phyloP scores from a whole-genome alignment of 2,888 invertebrate species.

The Aphidius colemani region DNA sequence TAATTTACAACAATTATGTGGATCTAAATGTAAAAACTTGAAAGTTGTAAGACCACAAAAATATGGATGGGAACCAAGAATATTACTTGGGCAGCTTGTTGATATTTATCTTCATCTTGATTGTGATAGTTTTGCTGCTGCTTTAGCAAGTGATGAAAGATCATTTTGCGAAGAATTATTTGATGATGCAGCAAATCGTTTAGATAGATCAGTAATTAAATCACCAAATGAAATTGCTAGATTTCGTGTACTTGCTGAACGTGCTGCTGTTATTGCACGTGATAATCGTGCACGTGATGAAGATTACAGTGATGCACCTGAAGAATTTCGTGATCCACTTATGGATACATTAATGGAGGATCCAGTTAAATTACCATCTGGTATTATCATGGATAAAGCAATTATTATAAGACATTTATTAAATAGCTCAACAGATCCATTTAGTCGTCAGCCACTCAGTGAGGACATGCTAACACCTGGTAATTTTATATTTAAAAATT shows the following conservation, averaged over 20 bases:
- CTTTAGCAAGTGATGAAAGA: constrained; percentile 95
- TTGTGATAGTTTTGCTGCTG: constrained; percentile 87
- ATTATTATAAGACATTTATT: constrained; percentile 92
- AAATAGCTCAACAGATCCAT: constrained; percentile 97
- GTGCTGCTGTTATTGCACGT: constrained; percentile 76
- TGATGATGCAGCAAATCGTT: constrained; percentile 83
- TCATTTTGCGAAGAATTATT: constrained; percentile 94
- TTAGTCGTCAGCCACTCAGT: constrained; percentile 92
- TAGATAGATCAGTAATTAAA: constrained; percentile 84
- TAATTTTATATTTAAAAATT: constrained; percentile 54
- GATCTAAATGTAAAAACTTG: constrained; percentile 91
- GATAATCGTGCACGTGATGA: constrained; percentile 87
- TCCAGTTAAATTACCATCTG: constrained; percentile 90
- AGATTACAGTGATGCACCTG: constrained; percentile 94
- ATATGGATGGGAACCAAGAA: constrained; percentile 96
- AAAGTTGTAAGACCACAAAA: constrained; percentile 92
- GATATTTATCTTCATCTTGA: constrained; percentile 97
- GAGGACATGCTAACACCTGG: constrained; percentile 92
- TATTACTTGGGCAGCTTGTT: constrained; percentile 87
- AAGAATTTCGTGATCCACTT: constrained; percentile 93
- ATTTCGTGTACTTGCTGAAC: constrained; percentile 77
- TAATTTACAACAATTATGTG: constrained; percentile 94
- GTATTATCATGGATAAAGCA: constrained; percentile 88
- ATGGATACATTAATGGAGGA: constrained; percentile 98
- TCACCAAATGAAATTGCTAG: constrained; percentile 83